phyloP scores from a whole-genome alignment of 2,888 invertebrate genomes.

The Eretmocerus hayati region DNA sequence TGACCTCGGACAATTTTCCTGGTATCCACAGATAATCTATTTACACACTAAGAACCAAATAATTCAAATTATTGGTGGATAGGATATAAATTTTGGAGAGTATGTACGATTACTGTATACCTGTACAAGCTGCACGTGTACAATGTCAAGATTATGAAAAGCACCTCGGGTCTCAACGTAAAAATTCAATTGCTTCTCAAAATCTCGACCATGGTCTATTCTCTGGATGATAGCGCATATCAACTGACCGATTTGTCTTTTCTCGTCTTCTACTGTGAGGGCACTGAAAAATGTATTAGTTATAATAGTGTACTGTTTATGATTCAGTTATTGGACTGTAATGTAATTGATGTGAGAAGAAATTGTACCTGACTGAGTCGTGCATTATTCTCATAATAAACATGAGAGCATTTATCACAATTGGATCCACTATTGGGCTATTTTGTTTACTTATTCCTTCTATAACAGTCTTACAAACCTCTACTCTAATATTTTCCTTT shows the following conservation, averaged over 20 bases:
- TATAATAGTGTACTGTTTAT: conserved; percentile 9
- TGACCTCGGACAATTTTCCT: conserved; percentile 63
- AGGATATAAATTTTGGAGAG: conserved; percentile 2
- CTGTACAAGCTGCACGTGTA: conserved; percentile 79
- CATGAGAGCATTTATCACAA: conserved; percentile 82
- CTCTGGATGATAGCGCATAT: conserved; percentile 74
- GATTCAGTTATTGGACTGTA: conserved; percentile 3
- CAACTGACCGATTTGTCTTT: conserved; percentile 74
- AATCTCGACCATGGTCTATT: conserved; percentile 77
- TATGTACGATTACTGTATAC: conserved; percentile 45
- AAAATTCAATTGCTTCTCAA: conserved; percentile 87
- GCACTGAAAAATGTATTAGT: conserved; percentile 55
- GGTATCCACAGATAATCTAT: conserved; percentile 66
- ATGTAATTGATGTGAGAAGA: not conserved
- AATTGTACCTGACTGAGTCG: conserved; percentile 80
- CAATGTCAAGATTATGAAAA: conserved; percentile 84
- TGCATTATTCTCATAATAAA: conserved; percentile 84
- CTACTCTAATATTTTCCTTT: conserved; percentile 72
- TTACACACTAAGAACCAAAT: conserved; percentile 61
- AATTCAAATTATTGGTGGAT: not conserved
- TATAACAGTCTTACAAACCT: conserved; percentile 77
- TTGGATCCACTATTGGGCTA: conserved; percentile 67
- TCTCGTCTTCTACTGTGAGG: conserved; percentile 86
- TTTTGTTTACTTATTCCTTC: conserved; percentile 52
- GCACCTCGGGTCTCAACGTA: conserved; percentile 87